These are phyloP conservation scores for Phoxinus phoxinus DNA, from an alignment of 2,113 vertebrate genomes.

Conservation along the genomic window DNA sequence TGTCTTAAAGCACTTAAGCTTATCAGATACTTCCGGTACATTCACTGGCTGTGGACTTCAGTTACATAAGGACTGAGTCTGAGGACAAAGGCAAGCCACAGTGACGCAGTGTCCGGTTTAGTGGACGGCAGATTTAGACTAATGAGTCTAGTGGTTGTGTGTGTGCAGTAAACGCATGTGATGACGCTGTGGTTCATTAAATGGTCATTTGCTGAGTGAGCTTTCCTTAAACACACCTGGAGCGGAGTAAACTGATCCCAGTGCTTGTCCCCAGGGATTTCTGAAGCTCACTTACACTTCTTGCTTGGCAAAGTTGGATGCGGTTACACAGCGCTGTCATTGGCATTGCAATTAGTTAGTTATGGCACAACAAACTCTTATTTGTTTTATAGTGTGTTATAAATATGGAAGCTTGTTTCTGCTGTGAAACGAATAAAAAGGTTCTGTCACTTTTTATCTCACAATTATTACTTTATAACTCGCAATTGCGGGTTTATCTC, in stretches of 20 bases:
- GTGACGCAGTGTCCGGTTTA: background rate
- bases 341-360: background rate
- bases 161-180: background rate
- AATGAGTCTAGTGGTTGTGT: background rate
- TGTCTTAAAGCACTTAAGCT: slow-evolving; percentile 10
- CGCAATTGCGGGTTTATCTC: no score
- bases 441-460: no score
- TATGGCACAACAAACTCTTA: background rate
- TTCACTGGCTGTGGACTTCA: background rate
- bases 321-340: background rate
- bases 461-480: no score
- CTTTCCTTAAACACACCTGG: background rate
- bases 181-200: background rate
- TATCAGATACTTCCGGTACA: background rate
- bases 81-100: background rate
- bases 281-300: background rate
- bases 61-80: background rate
- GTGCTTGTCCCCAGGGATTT: background rate
- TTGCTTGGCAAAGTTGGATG: background rate
- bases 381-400: background rate
- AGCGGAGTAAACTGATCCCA: background rate
- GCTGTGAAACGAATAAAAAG: no score
- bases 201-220: background rate
- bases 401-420: no score
- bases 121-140: background rate